These are phyloP conservation scores for Platichthys flesus DNA, from an alignment of 2,113 vertebrate species.

Conservation along the genomic window DNA sequence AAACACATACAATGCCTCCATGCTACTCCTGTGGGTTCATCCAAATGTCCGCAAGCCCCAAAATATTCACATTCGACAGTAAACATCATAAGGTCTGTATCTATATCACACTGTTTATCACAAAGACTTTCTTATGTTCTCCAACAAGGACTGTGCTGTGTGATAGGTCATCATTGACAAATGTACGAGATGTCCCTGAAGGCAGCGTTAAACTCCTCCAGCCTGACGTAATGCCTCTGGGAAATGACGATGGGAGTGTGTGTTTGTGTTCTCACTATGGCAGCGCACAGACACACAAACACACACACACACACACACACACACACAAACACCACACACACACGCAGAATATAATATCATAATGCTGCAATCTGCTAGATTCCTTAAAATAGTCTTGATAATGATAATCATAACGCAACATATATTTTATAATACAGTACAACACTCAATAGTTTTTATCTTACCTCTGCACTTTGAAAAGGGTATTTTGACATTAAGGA, in stretches of 20 bases:
- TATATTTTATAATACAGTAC: too few species aligned
- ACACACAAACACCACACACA: slow-evolving; percentile 2
- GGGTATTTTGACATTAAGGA: too few species aligned
- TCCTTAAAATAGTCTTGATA: too few species aligned
- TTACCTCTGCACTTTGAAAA: too few species aligned
- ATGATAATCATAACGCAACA: too few species aligned
- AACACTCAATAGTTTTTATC: too few species aligned
- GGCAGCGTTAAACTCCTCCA: slow-evolving; percentile 42
- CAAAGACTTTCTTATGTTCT: neutral
- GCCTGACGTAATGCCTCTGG: slow-evolving; percentile 46
- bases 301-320: slow-evolving; percentile 2
- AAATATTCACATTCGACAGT: too few species aligned
- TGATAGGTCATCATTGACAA: neutral
- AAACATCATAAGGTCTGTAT: neutral
- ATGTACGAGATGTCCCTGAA: slow-evolving; percentile 46
- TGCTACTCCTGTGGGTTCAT: too few species aligned
- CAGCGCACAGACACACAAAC: slow-evolving; percentile 25
- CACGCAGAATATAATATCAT: too few species aligned
- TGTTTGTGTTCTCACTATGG: slow-evolving; percentile 50
- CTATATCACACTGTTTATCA: neutral
- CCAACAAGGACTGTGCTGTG: neutral
- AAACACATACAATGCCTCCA: too few species aligned
- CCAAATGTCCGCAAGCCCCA: too few species aligned
- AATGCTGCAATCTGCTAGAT: too few species aligned
- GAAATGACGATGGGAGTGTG: slow-evolving; percentile 43